Evolutionary conservation across 2,113 vertebrate genomes (phyloP).

Genomic region (Cheirogaleus medius): DNA sequence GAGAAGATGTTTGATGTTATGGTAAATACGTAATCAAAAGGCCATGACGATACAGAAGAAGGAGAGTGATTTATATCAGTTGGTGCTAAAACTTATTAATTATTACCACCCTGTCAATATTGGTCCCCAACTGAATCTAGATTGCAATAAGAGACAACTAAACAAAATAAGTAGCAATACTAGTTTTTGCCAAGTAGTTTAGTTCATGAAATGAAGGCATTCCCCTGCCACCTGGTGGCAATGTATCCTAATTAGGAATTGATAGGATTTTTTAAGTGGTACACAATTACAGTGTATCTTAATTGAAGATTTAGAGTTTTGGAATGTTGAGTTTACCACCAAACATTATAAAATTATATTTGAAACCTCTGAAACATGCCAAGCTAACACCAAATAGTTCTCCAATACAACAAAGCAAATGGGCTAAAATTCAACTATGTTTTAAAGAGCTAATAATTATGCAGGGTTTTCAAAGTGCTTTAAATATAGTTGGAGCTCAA

Average conservation of each 20-base stretch:
- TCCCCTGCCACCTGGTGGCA: conserved; percentile 54
- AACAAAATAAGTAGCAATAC: neutral
- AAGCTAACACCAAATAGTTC: neutral
- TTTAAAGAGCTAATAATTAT: neutral
- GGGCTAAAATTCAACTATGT: neutral
- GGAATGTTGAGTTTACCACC: neutral
- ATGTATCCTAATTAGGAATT: neutral
- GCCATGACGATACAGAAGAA: neutral
- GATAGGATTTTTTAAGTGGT: neutral
- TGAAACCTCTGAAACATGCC: neutral
- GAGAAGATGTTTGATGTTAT: neutral
- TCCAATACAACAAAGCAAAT: neutral
- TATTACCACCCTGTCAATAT: neutral
- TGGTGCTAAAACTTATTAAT: neutral
- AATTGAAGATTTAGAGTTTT: neutral
- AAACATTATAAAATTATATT: neutral
- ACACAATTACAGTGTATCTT: neutral
- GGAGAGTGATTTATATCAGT: neutral
- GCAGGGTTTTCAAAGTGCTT: neutral
- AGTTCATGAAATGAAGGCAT: neutral
- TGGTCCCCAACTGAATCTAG: neutral
- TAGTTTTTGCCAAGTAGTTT: neutral
- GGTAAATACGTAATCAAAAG: neutral
- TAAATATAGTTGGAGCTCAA: neutral
- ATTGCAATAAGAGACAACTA: neutral